Conservation (phyloP, 2,113 vertebrate species). For the Leptobrachium ailaonicum region DNA sequence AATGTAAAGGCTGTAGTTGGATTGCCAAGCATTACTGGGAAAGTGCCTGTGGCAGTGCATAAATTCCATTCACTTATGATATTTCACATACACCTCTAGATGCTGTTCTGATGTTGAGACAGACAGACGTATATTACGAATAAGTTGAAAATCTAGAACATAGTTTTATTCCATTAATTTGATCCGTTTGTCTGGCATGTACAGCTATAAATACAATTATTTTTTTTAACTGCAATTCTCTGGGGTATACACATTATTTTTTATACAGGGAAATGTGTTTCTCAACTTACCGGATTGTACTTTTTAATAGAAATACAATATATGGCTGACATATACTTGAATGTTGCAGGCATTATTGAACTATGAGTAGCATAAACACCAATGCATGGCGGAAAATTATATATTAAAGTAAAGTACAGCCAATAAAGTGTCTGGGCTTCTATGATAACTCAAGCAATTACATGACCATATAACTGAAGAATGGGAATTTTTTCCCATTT, state of each 20-base stretch:
- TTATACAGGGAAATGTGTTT: background rate
- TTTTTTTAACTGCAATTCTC: background rate
- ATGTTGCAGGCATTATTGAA: too few relatives aligned
- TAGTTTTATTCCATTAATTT: background rate
- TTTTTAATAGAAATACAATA: background rate
- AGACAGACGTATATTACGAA: background rate
- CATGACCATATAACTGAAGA: too few relatives aligned
- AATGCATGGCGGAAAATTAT: too few relatives aligned
- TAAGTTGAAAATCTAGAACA: background rate
- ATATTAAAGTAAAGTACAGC: too few relatives aligned
- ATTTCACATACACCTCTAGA: background rate
- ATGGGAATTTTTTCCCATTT: too few relatives aligned
- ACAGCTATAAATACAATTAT: background rate
- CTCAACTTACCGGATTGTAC: background rate
- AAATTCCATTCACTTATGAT: background rate
- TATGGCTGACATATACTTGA: background rate
- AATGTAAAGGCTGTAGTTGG: background rate
- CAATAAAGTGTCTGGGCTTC: too few relatives aligned
- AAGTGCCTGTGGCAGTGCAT: background rate
- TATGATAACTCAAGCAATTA: too few relatives aligned
- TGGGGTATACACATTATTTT: background rate
- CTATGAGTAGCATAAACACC: too few relatives aligned
- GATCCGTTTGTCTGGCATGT: background rate
- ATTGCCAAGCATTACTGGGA: background rate
- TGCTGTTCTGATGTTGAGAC: background rate